Evolutionary conservation across 2,888 invertebrate genomes (phyloP), one percentile per base, ranked within the genome.

Genomic region (Erynnis tages): DNA sequence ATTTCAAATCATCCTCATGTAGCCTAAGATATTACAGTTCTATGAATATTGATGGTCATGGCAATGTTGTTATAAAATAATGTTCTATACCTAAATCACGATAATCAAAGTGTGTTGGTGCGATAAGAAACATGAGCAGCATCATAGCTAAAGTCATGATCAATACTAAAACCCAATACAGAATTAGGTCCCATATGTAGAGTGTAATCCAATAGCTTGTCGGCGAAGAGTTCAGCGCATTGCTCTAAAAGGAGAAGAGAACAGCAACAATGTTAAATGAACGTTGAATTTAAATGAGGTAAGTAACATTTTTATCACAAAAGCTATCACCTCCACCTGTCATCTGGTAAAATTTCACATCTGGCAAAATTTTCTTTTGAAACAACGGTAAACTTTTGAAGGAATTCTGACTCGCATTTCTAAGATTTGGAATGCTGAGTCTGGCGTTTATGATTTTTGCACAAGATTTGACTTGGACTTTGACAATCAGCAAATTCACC

Each of bases 221-320:
- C 0, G 86, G 86, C 0, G 86, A 86, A 61, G 80, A 87, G 53
- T 80, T 75, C 59, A 62, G 57, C 0, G 84, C 79, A 53, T 82
- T 72, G 16, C 66, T 66, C 84, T 87, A 66, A 11, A 35, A 37
- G 14, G 25, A 38, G 6, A 23, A 8, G 21, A 21, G 5, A 40
- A 21, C 21, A 3, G 5, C 5, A 4, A 3, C 3, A 34, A 16
- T 34, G 13, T 32, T 32, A 7, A 30, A 13, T 4, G 4, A n/a
- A n/a, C n/a, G n/a, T n/a, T n/a, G n/a, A n/a, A n/a, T n/a, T n/a
- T n/a, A n/a, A n/a, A n/a, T n/a, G n/a, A n/a, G n/a, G n/a, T n/a
- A n/a, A n/a, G n/a, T n/a, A n/a, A n/a, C n/a, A n/a, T n/a, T n/a
- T n/a, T n/a, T n/a, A n/a, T n/a, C n/a, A n/a, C n/a, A n/a, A n/a